phyloP scores from a whole-genome alignment of 1,140 invertebrate species.

The Bombus soroeensis region DNA sequence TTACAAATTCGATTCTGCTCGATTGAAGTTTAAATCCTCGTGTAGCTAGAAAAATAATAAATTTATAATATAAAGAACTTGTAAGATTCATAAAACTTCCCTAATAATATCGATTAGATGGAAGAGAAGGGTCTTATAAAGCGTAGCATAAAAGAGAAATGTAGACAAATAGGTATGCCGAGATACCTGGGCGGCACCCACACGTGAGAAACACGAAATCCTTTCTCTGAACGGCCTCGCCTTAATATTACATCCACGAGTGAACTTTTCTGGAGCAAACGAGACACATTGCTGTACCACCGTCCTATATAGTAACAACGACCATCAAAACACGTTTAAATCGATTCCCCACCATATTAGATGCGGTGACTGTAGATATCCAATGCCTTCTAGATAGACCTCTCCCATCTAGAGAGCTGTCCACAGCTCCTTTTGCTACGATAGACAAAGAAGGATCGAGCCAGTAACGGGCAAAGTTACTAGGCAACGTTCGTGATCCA shows the following conservation, averaged over 20 bases:
- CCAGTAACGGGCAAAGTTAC: conserved; percentile 14
- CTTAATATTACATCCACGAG: conserved; percentile 50
- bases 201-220: conserved; percentile 64
- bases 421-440: background rate
- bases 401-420: background rate
- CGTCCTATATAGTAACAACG: conserved; percentile 13
- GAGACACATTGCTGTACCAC: background rate
- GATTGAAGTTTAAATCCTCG: too few species aligned
- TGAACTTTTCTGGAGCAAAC: conserved; percentile 51
- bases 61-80: too few species aligned
- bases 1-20: too few species aligned
- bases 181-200: conserved; percentile 21
- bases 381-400: background rate
- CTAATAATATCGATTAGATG: too few species aligned
- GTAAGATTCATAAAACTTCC: too few species aligned
- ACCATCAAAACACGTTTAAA: conserved; percentile 44
- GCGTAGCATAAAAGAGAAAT: background rate
- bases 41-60: too few species aligned
- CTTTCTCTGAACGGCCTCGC: conserved; percentile 63
- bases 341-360: background rate
- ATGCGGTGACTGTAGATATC: conserved; percentile 9
- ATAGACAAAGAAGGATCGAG: background rate
- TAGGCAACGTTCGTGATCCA: conserved; percentile 1
- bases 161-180: conserved; percentile 13
- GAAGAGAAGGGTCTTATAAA: background rate